A percentile compares a stretch with the other conserved stretches of the same genome.
phyloP scores from a whole-genome alignment of 2,113 vertebrate genomes.

The Crotalus viridis region DNA sequence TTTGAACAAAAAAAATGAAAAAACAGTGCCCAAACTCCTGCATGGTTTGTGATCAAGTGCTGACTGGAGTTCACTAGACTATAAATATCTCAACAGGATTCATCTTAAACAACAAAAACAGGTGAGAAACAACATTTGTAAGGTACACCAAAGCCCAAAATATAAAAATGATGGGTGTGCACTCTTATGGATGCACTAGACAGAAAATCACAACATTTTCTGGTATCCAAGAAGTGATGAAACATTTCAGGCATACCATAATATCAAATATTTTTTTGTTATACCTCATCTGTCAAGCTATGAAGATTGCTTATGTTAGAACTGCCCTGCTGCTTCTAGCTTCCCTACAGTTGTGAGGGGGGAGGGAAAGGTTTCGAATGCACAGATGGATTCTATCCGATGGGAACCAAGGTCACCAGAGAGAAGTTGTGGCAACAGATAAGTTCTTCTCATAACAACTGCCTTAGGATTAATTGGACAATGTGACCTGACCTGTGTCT shows the following conservation, averaged over 20 bases:
- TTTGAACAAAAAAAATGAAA: conserved; percentile 29
- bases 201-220: background rate
- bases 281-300: too few relatives aligned
- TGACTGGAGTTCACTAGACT: background rate
- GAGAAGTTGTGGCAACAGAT: too few relatives aligned
- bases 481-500: too few relatives aligned
- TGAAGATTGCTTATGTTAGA: too few relatives aligned
- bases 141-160: background rate
- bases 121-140: background rate
- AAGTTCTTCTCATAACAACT: too few relatives aligned
- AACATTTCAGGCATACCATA: background rate
- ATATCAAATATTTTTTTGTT: background rate
- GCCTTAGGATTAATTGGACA: too few relatives aligned
- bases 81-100: background rate
- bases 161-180: background rate
- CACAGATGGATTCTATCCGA: too few relatives aligned
- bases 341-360: too few relatives aligned
- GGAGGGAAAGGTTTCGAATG: too few relatives aligned
- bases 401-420: too few relatives aligned
- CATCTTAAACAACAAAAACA: background rate
- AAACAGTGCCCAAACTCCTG: background rate
- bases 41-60: background rate
- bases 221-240: background rate
- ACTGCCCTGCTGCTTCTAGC: too few relatives aligned
- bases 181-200: background rate